A percentile compares a stretch with the other conserved stretches of the same genome.
Conservation (phyloP, 2,113 vertebrate genomes). For the Tragulus kanchil region DNA sequence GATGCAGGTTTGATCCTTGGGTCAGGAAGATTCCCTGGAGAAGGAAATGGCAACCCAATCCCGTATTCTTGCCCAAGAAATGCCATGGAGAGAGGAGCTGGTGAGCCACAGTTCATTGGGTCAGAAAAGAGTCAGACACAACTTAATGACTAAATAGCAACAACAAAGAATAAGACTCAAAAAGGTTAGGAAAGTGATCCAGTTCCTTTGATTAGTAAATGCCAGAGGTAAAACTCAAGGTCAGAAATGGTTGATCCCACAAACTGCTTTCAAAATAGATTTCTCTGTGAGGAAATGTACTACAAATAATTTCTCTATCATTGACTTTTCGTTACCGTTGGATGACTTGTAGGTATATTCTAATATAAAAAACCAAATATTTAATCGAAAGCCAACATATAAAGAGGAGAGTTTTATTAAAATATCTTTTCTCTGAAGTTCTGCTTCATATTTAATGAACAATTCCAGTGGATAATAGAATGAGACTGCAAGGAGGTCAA, state of each 20-base stretch:
- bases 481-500: not conserved
- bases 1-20: not conserved
- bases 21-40: not conserved
- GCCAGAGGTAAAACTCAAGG: not conserved
- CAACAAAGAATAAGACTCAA: not conserved
- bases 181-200: not conserved
- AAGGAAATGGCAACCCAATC: not conserved
- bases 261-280: slow-evolving; percentile 13
- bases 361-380: slow-evolving; percentile 43
- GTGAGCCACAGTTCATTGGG: not conserved
- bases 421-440: not conserved
- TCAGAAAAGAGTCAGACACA: not conserved
- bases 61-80: not conserved
- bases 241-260: not conserved
- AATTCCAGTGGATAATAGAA: not conserved
- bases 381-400: not conserved
- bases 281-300: not conserved
- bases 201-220: slow-evolving; percentile 14
- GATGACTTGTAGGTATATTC: not conserved
- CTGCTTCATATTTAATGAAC: slow-evolving; percentile 48
- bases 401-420: slow-evolving; percentile 26
- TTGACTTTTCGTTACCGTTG: not conserved
- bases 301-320: not conserved
- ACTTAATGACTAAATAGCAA: not conserved
- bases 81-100: not conserved